phyloP scores from a whole-genome alignment of 1,140 invertebrate species.

The Plectus sambesii region DNA sequence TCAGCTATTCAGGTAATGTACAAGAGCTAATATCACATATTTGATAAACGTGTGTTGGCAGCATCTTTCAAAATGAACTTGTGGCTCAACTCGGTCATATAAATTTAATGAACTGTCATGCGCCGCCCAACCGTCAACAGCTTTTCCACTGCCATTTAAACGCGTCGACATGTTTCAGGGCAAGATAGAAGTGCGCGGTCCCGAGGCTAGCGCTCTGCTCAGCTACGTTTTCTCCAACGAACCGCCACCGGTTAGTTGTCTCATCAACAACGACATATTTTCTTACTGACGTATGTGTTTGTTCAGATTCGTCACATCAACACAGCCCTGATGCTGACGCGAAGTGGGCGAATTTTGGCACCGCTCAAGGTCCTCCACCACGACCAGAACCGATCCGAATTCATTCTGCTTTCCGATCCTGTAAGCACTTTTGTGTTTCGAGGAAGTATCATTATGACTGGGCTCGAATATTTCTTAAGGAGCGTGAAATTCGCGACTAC shows the following conservation, averaged over 20 bases:
- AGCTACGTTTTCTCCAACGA: constrained; percentile 22
- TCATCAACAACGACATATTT: constrained; percentile 10
- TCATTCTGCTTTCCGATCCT: constrained; percentile 24
- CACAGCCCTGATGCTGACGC: constrained; percentile 25
- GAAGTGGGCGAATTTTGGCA: constrained; percentile 20
- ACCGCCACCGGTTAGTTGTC: constrained; percentile 2
- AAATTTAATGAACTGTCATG: too few species aligned
- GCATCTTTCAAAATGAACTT: too few species aligned
- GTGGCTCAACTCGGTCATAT: too few species aligned
- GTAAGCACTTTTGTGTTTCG: too few species aligned
- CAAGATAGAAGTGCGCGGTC: constrained; percentile 28
- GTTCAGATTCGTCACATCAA: constrained; percentile 15
- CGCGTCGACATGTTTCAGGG: too few species aligned
- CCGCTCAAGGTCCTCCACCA: constrained; percentile 27
- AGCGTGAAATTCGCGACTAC: background rate
- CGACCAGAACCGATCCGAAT: constrained; percentile 16
- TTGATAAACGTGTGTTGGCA: too few species aligned
- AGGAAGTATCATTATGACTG: too few species aligned
- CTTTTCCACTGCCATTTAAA: too few species aligned
- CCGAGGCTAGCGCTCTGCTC: constrained; percentile 21
- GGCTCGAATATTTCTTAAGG: background rate
- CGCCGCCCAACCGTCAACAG: too few species aligned
- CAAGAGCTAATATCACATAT: too few species aligned
- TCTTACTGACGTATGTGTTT: constrained; percentile 4
- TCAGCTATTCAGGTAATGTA: too few species aligned